Base-by-base conservation (phyloP, 2,797 vertebrate species). In the Benthosema pterotum region DNA sequence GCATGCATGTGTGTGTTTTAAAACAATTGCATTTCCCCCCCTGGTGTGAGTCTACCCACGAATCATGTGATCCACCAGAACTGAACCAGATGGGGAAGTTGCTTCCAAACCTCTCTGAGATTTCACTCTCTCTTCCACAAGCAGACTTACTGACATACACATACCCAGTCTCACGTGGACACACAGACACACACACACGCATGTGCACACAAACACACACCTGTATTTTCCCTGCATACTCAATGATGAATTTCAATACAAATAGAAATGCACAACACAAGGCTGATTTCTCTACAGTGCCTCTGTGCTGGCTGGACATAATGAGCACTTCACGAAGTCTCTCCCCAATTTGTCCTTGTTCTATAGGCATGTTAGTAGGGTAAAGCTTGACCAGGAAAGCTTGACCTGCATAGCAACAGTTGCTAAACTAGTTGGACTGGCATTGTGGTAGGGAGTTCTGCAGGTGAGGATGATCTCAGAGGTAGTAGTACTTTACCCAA, bases 41-140 rank as follows among this genome's bases (percentile, higher is more conserved):
- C 61, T 49, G 63, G 56, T 45, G 15, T 45, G 15, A 59, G 61
- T 38, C 63, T 77, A 79, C 57, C 76, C 67, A 78, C 63, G 52
- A 66, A 66, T 74, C 79, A 78, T 55, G 70, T 83, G 82, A 83
- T 71, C 66, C 42, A 4, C 57, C 66, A 83, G 79, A 85, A 58
- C 62, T 78, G 70, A 83, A 85, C 77, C 88, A 89, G 87, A 90
- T 89, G 84, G 72, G 32, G 7, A 38, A 32, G 32, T 64, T 65
- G 48, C 49, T 60, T 52, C 43, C 5, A 63, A 57, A 65, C 63
- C 32, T 32, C 28, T 32, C 28, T 38, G 7, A 38, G 32, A 38
- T n/a, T 57, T 57, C 49, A 79, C 66, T 19, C 59, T 38, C 19
- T 42, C 25, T n/a, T 51, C 43, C 38, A 57, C 42, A 57, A 13